Evolutionary conservation across 1,140 invertebrate species (phyloP), one percentile per base, ranked within the genome.

Genomic region (Drosophila truncata): DNA sequence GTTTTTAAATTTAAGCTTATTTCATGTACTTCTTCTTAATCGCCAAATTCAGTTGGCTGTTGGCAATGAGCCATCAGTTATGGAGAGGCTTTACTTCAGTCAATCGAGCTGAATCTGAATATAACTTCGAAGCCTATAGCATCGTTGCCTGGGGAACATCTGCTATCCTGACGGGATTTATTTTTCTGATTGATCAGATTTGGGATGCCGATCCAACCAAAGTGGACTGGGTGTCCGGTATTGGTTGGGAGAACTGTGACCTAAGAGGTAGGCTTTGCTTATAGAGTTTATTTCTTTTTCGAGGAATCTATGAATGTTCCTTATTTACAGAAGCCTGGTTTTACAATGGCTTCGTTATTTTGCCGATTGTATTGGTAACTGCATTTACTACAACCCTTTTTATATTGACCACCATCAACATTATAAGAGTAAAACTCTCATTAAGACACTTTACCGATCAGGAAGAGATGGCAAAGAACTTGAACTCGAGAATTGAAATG

Each of bases 261-360:
- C n/a, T n/a, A n/a, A n/a, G n/a, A n/a, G 37, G 31, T 11, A 14
- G 6, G 13, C 35, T 13, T 2, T 35, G 14, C 0, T 14, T 9
- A n/a, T n/a, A n/a, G n/a, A n/a, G n/a, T n/a, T n/a, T n/a, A n/a
- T n/a, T n/a, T n/a, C n/a, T n/a, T n/a, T n/a, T n/a, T n/a, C n/a
- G n/a, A n/a, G n/a, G n/a, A n/a, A n/a, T n/a, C n/a, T n/a, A n/a
- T n/a, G n/a, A n/a, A n/a, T n/a, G n/a, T n/a, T 39, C 3, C 16
- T n/a, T 9, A 39, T n/a, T 39, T 39, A 2, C 16, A 39, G 37
- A 0, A 0, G 3, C 0, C 3, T n/a, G 0, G 37, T 0, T 3
- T 9, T 4, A n/a, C 9, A 0, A 0, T 39, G 16, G 16, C 16
- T 39, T 9, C 37, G 0, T 9, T 39, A 4, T 3, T 0, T 4